These are phyloP conservation scores for Ochropleura plecta DNA, from an alignment of 2,888 invertebrate genomes.

Conservation along the genomic window DNA sequence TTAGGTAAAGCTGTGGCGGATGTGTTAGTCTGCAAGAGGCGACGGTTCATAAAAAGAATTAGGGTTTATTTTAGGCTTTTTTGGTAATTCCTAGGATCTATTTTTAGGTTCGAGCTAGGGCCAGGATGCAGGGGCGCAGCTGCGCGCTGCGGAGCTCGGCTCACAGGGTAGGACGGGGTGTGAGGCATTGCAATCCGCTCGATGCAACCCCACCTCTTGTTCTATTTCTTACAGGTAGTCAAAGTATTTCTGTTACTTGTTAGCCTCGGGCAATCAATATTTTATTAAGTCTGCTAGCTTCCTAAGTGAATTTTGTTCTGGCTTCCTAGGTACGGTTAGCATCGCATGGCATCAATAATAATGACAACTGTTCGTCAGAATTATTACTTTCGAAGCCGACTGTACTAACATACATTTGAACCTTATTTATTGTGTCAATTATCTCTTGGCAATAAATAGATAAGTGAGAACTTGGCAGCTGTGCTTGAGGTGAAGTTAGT, in stretches of 20 bases:
- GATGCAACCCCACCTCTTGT: constrained; percentile 4
- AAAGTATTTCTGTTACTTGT: background rate
- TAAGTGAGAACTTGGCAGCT: background rate
- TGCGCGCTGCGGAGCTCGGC: constrained; percentile 10
- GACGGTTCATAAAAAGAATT: background rate
- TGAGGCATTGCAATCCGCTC: background rate
- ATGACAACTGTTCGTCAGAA: background rate
- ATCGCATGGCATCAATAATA: background rate
- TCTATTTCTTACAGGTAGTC: background rate
- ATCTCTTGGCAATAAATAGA: background rate
- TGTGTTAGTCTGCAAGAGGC: background rate
- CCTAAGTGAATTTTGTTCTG: background rate
- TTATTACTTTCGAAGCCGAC: background rate
- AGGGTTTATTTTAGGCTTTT: background rate
- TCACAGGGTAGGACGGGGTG: background rate
- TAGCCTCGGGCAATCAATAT: background rate
- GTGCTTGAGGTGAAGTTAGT: background rate
- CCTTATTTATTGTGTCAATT: background rate
- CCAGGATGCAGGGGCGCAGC: background rate
- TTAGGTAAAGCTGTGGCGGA: no score
- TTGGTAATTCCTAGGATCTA: background rate
- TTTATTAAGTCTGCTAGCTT: background rate
- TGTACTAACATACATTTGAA: background rate
- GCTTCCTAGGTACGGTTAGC: background rate
- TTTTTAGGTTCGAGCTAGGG: constrained; percentile 9